Conservation (phyloP, 1,140 invertebrate genomes). For the Idris sp. region DNA sequence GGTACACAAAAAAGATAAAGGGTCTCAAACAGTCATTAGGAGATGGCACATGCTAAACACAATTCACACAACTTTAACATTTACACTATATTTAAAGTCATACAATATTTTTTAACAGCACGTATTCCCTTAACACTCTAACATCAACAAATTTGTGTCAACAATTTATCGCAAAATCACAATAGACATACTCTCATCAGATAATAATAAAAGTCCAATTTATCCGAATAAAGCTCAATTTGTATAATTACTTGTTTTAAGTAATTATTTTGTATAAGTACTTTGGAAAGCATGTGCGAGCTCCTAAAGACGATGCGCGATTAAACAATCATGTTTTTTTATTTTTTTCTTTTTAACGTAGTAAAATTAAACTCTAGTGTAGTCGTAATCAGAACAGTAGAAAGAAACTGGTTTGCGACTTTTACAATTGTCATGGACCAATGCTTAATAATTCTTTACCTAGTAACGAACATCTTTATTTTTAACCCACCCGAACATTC, state of each 20-base stretch:
- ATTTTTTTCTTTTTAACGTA: slow-evolving; percentile 52
- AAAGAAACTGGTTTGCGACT: slow-evolving; percentile 55
- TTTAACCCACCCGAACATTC: no score
- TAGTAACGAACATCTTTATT: slow-evolving; percentile 49
- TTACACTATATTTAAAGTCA: slow-evolving; percentile 31
- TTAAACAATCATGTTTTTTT: slow-evolving; percentile 48
- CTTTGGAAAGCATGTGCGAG: slow-evolving; percentile 35
- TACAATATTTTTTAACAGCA: slow-evolving; percentile 53
- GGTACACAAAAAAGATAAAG: slow-evolving; percentile 54
- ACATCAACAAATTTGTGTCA: slow-evolving; percentile 58
- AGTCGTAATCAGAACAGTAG: slow-evolving; percentile 53
- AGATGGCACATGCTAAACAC: slow-evolving; percentile 37
- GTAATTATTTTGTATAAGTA: no score
- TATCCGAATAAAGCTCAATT: slow-evolving; percentile 37
- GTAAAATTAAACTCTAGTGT: slow-evolving; percentile 59
- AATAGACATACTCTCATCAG: slow-evolving; percentile 25
- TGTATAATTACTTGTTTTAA: no score
- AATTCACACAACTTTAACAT: slow-evolving; percentile 41
- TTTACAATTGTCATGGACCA: slow-evolving; percentile 74
- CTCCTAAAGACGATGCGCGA: slow-evolving; percentile 52
- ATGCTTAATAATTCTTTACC: slow-evolving; percentile 66
- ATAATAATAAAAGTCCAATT: slow-evolving; percentile 29
- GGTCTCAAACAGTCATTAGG: slow-evolving; percentile 39
- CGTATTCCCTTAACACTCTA: slow-evolving; percentile 50
- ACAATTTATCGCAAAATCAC: slow-evolving; percentile 45